Percentiles rank a stretch among this genome's conserved stretches.
phyloP scores from a whole-genome alignment of 2,797 vertebrate genomes.

The Lemur catta region DNA sequence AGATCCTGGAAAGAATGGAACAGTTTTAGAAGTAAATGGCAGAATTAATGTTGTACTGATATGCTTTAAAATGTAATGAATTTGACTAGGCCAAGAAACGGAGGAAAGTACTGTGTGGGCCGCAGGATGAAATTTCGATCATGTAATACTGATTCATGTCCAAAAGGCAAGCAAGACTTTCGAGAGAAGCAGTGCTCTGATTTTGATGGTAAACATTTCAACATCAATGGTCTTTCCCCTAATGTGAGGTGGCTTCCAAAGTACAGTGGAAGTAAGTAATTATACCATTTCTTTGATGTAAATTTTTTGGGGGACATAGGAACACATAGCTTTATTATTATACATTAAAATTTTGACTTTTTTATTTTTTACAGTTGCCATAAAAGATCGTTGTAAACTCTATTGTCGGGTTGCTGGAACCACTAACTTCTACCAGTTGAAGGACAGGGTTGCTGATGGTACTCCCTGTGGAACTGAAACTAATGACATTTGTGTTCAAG shows the following conservation, averaged over 20 bases:
- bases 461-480: constrained; percentile 95
- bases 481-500: constrained; percentile 97
- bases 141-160: constrained; percentile 96
- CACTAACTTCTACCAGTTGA: constrained; percentile 95
- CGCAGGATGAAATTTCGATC: constrained; percentile 98
- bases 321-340: not conserved
- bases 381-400: constrained; percentile 99
- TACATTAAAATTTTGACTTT: constrained; percentile 67
- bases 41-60: constrained; percentile 45
- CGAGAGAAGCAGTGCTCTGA: constrained; percentile 96
- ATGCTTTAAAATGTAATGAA: constrained; percentile 67
- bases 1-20: constrained; percentile 42
- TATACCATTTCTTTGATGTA: not conserved
- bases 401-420: constrained; percentile 96
- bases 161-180: constrained; percentile 92
- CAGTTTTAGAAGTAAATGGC: constrained; percentile 34
- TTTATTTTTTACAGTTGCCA: constrained; percentile 87
- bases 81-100: constrained; percentile 92
- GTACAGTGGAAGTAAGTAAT: constrained; percentile 96
- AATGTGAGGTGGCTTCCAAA: constrained; percentile 96
- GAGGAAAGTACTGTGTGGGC: constrained; percentile 95
- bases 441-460: constrained; percentile 94
- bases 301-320: not conserved
- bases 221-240: constrained; percentile 95
- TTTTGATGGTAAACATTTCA: constrained; percentile 97